Conservation (phyloP, 2,797 vertebrate species). For the Vipera ursinii region DNA sequence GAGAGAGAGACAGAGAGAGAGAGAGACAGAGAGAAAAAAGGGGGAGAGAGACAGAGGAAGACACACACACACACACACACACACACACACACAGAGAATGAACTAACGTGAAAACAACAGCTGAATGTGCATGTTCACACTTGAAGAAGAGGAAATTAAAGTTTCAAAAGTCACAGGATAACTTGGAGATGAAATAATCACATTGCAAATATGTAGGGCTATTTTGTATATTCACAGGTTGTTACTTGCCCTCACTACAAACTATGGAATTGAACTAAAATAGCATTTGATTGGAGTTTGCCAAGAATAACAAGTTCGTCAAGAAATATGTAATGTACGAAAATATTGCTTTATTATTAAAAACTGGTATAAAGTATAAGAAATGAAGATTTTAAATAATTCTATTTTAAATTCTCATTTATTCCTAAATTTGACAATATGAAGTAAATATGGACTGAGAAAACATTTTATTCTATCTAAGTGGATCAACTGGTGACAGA, state of each 20-base stretch:
- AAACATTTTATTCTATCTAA: background rate
- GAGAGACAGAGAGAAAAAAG: background rate
- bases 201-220: conserved; percentile 53
- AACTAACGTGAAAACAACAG: conserved; percentile 70
- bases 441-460: background rate
- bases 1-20: background rate
- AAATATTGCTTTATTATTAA: conserved; percentile 56
- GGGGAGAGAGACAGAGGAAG: no score
- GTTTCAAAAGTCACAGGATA: conserved; percentile 67
- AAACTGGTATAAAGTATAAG: conserved; percentile 30
- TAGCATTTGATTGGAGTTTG: conserved; percentile 47
- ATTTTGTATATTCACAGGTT: conserved; percentile 61
- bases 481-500: conserved; percentile 30
- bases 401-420: conserved; percentile 24
- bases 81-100: background rate
- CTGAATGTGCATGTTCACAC: conserved; percentile 64
- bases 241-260: conserved; percentile 43
- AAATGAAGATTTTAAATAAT: conserved; percentile 50
- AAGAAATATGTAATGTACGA: conserved; percentile 59
- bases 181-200: conserved; percentile 65
- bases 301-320: conserved; percentile 51
- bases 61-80: no score
- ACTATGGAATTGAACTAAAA: conserved; percentile 47
- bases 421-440: conserved; percentile 43
- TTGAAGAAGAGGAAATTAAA: conserved; percentile 59